Base-by-base conservation (phyloP, 2,888 invertebrate species). In the Brachyopa scutellaris region DNA sequence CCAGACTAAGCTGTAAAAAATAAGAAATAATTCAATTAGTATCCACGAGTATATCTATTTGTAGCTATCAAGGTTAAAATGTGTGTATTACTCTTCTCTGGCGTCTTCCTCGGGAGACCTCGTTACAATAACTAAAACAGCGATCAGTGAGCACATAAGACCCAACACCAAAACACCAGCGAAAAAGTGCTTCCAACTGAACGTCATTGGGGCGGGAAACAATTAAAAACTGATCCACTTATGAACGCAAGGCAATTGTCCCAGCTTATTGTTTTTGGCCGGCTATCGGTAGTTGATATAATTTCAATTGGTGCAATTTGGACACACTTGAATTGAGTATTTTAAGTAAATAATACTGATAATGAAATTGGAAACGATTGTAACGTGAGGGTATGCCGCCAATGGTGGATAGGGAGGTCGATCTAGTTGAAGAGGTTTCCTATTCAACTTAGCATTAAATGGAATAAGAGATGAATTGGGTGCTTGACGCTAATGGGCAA, bases 1-100 rank as follows among this genome's bases (percentile, higher is more conserved):
- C 82, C 89, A 90, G 29, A 90, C 72, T 17, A 85, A 57, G 66
- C 82, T 82, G 70, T 3, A 64, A n/a, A n/a, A n/a, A 76, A 61
- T 47, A 23, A 17, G 11, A 40, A 59, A 57, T 15, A 17, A 53
- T 23, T 66, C 8, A 64, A 29, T 31, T 47, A 1, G 1, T n/a
- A n/a, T n/a, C n/a, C n/a, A n/a, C n/a, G n/a, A n/a, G n/a, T n/a
- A n/a, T n/a, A n/a, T n/a, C n/a, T n/a, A n/a, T n/a, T n/a, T n/a
- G n/a, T n/a, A n/a, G n/a, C n/a, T n/a, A n/a, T n/a, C n/a, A n/a
- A n/a, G n/a, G n/a, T n/a, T n/a, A n/a, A n/a, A n/a, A n/a, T n/a
- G n/a, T n/a, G n/a, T n/a, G n/a, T n/a, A n/a, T n/a, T n/a, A n/a
- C n/a, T n/a, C n/a, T n/a, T n/a, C n/a, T n/a, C 61, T 62, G 45